These are phyloP conservation scores for Hemicrepidius hirtus DNA, from an alignment of 2,888 invertebrate species.

Conservation along the genomic window DNA sequence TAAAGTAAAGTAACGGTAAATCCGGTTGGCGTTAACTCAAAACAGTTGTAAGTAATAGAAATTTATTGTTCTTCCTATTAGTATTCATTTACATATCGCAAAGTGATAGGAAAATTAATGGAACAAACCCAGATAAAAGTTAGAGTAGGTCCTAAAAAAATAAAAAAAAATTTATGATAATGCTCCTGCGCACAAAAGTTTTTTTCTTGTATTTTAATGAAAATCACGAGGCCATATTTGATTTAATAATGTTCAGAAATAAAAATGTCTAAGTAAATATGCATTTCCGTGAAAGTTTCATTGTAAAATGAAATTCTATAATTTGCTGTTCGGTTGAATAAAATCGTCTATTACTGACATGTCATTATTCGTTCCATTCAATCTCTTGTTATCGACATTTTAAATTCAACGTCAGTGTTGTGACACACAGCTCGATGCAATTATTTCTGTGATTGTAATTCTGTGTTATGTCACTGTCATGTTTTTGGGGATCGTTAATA, in stretches of 20 bases:
- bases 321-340: neutral
- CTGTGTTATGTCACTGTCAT: neutral
- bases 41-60: slow-evolving; percentile 29
- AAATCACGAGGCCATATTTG: too few species aligned
- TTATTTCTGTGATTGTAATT: neutral
- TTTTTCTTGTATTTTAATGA: neutral
- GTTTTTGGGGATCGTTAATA: neutral
- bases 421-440: too few species aligned
- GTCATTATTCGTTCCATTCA: neutral
- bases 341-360: neutral
- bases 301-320: neutral
- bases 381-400: too few species aligned
- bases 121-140: too few species aligned
- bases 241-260: too few species aligned
- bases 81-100: neutral
- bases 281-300: neutral
- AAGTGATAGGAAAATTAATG: neutral
- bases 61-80: slow-evolving; percentile 23
- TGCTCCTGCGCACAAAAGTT: too few species aligned
- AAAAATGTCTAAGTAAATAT: too few species aligned
- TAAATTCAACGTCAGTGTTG: too few species aligned
- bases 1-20: slow-evolving; percentile 38
- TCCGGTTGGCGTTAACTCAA: slow-evolving; percentile 37
- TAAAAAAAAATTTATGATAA: too few species aligned
- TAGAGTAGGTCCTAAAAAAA: too few species aligned